Evolutionary conservation across 92 coral and sea anemone species (phyloP).

Genomic region (Phenganax subtilis): DNA sequence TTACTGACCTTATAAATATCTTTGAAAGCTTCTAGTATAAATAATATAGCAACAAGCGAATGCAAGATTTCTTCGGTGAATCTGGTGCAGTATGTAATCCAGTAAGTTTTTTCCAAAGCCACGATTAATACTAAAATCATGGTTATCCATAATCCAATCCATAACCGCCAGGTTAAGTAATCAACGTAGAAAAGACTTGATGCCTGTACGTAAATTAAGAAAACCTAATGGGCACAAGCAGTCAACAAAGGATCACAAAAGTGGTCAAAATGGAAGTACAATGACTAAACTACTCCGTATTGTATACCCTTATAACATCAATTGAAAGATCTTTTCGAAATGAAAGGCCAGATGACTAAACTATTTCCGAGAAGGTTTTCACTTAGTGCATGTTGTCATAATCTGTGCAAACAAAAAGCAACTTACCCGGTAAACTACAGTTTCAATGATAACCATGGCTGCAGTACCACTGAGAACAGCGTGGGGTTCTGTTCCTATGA

Average conservation of each 20-base stretch:
- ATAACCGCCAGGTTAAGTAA: conserved; percentile 28
- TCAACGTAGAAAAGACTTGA: neutral
- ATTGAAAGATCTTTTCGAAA: too few species aligned
- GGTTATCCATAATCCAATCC: conserved; percentile 37
- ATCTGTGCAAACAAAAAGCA: neutral
- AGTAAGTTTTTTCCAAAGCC: conserved; percentile 31
- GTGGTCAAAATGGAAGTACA: too few species aligned
- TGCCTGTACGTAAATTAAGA: conserved; percentile 1
- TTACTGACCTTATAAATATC: conserved; percentile 30
- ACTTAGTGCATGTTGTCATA: neutral
- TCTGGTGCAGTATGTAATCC: conserved; percentile 37
- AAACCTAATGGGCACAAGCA: too few species aligned
- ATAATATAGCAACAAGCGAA: conserved; percentile 23
- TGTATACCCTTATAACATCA: too few species aligned
- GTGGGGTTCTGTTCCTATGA: conserved; percentile 30
- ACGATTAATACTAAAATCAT: conserved; percentile 18
- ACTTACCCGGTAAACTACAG: conserved; percentile 23
- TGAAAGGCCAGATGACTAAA: too few species aligned
- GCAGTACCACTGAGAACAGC: conserved; percentile 35
- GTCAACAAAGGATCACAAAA: too few species aligned
- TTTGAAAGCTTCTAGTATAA: conserved; percentile 35
- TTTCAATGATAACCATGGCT: conserved; percentile 38
- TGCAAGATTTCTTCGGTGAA: conserved; percentile 35
- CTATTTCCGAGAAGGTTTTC: too few species aligned
- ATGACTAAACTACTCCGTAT: too few species aligned